Base-by-base conservation (phyloP, 2,113 vertebrate species). In the Alaudala cheleensis region DNA sequence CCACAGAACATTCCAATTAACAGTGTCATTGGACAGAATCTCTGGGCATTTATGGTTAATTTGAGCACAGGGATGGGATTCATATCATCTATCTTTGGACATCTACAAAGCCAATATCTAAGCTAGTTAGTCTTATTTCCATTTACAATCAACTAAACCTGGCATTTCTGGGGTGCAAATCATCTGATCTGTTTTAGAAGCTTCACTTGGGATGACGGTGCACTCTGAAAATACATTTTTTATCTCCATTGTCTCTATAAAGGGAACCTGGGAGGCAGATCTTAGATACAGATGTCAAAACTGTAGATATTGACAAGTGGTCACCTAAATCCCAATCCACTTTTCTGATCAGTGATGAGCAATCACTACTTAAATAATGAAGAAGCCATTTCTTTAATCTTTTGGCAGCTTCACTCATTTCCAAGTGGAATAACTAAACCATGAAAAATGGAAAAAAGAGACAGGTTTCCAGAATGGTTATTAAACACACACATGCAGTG, bases 281-380 rank as follows among this genome's bases (percentile, higher is more conserved):
- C 14, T 64, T 56, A 90, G 33, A 82, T 22, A 56, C 6, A 56
- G 19, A 45, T 60, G 25, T 49, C 37, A 76, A 81, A 89, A 87
- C 3, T 42, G 20, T 24, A 82, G n/a, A 65, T 79, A 82, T 4
- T 82, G 67, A 80, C 42, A 76, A 21, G 9, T 61, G 74, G 58
- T 77, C 62, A 82, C 18, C 18, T 61, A 42, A 95, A 93, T 88
- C 37, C 50, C 37, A 76, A n/a, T 22, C 20, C 45, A 49, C 25
- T 76, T 77, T 12, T 69, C 58, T 80, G 57, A 87, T 3, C 26
- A 80, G 33, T 28, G 54, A 90, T 69, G 12, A 44, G 45, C 26
- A 92, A 82, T 58, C 47, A 81, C 62, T 94, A 37, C 42, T 85
- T 70, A 90, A 95, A 86, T 60, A 86, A 93, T 61, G 51, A 86